phyloP scores from a whole-genome alignment of 2,797 vertebrate genomes.

The Bradypus variegatus region DNA sequence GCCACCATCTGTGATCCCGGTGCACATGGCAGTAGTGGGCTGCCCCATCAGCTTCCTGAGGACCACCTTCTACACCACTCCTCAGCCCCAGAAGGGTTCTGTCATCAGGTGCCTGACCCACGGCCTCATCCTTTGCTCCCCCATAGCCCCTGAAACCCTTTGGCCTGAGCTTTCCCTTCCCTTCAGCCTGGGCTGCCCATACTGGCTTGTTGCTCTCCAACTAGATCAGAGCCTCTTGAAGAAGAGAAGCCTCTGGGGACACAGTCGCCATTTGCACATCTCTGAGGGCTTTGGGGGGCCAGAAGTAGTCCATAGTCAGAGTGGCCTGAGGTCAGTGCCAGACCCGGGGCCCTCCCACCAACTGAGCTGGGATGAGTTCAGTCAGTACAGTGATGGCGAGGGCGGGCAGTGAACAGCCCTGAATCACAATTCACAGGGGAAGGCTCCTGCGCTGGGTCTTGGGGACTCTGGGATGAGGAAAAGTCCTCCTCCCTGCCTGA shows the following conservation, averaged over 20 bases:
- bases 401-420: neutral
- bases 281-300: neutral
- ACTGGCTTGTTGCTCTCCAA: neutral
- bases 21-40: conserved; percentile 85
- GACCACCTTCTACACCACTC: conserved; percentile 73
- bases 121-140: neutral
- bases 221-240: neutral
- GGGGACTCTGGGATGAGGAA: neutral
- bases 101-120: conserved; percentile 73
- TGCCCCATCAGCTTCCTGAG: conserved; percentile 89
- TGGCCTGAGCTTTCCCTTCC: too few relatives aligned
- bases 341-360: neutral
- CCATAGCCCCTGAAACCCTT: neutral
- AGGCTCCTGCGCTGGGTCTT: neutral
- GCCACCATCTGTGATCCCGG: conserved; percentile 74
- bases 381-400: neutral
- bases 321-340: neutral
- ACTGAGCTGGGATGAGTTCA: neutral
- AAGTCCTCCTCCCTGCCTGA: neutral
- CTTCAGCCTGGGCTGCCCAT: neutral
- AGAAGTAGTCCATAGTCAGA: neutral
- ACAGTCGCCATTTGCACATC: neutral
- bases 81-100: conserved; percentile 72
- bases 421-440: neutral
- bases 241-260: neutral